Evolutionary conservation across 2,888 invertebrate species (phyloP).

Genomic region (Dryococelus australis): DNA sequence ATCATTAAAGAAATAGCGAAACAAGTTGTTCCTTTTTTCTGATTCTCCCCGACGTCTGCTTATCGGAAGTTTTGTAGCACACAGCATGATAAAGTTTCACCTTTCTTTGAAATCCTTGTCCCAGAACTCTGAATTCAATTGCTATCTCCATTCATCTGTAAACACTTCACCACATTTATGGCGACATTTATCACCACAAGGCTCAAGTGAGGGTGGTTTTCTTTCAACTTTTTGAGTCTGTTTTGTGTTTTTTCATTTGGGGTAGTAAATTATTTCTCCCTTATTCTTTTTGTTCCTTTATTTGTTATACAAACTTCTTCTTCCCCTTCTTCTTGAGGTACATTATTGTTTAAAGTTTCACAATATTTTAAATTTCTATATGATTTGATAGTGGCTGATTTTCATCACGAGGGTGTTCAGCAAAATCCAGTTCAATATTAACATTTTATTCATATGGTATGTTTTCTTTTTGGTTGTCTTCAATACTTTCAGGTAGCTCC

Average conservation of each 20-base stretch:
- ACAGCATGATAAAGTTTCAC: background rate
- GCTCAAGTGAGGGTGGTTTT: background rate
- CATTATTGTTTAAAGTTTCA: background rate
- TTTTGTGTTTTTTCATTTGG: background rate
- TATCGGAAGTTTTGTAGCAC: background rate
- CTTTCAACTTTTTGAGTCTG: background rate
- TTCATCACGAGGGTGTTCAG: background rate
- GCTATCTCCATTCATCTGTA: background rate
- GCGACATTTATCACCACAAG: slow-evolving; percentile 3
- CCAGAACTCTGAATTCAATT: background rate
- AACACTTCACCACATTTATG: background rate
- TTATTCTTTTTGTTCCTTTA: background rate
- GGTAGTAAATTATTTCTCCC: background rate
- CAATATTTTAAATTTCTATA: background rate
- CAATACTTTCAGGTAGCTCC: background rate
- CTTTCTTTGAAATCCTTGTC: background rate
- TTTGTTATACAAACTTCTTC: background rate
- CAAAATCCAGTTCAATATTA: too few species aligned
- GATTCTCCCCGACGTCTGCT: background rate
- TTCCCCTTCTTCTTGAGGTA: background rate
- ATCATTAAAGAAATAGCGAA: background rate
- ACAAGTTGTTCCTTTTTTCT: background rate
- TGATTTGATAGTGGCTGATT: background rate
- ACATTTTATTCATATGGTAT: too few species aligned
- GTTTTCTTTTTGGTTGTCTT: too few species aligned